Evolutionary conservation across 2,888 invertebrate species (phyloP), one percentile per base, ranked within the genome.

Genomic region (Galeruca laticollis): DNA sequence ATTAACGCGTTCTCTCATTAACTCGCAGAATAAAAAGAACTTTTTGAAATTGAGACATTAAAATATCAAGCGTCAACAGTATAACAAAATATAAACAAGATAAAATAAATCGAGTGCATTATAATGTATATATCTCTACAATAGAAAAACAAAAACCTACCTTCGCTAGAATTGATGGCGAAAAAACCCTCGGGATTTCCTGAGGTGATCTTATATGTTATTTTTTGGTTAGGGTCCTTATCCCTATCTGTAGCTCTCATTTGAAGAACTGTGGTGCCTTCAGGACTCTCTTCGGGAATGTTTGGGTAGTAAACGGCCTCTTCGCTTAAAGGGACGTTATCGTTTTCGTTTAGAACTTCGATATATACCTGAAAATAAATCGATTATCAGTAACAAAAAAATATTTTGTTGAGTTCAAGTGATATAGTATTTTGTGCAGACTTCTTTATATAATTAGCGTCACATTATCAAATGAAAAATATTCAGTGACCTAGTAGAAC

Each of bases 161-260:
- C 97, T 79, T 94, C 93, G 35, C 88, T 88, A 37, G 91, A 88
- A 85, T 98, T 94, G 79, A 98, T 95, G 76, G 91, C 88, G 86
- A 98, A 98, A 82, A 95, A 93, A 56, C 94, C 94, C 84, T 95
- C 95, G 1, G 96, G 94, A 87, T 98, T 96, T 78, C 97, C 98
- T 68, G 94, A 93, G 57, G 93, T 92, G 84, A 98, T 97, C 81
- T 91, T 89, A 87, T 93, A 99, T 61, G 91, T 89, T 80, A 94
- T 89, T 77, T 86, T 87, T 80, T 91, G 90, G 73, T 89, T 84
- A 60, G 88, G 87, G 81, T 93, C 90, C 73, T 89, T 89, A 87
- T 97, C 97, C 57, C 89, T 90, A 88, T 98, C 97, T 67, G 87
- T 85, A 11, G 97, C 97, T 75, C 88, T 88, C 67, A 98, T 89